phyloP scores from a whole-genome alignment of 92 coral and sea anemone genomes.

The Pocillopora meandrina region DNA sequence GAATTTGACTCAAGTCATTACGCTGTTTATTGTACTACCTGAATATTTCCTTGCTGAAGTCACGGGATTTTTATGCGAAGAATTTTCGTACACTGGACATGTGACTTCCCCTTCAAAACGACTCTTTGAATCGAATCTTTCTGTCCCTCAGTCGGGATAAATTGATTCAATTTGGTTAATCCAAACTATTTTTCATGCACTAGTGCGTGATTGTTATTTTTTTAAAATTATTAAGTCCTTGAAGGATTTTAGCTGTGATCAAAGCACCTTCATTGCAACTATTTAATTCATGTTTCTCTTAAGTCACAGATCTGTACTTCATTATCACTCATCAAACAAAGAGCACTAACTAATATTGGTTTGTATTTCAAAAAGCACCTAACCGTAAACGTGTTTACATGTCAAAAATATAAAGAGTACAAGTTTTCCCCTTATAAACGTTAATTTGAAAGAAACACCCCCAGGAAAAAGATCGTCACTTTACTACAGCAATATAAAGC shows the following conservation, averaged over 20 bases:
- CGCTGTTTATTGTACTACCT: background rate
- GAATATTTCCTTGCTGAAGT: slow-evolving; percentile 14
- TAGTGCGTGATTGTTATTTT: background rate
- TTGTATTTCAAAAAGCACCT: slow-evolving; percentile 1
- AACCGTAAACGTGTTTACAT: slow-evolving; percentile 20
- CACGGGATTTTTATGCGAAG: background rate
- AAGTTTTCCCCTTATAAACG: background rate
- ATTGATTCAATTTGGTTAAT: background rate
- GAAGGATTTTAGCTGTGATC: no score
- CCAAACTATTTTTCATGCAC: background rate
- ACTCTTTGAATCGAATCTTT: no score
- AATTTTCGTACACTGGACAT: background rate
- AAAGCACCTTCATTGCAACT: background rate
- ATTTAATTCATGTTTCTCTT: background rate
- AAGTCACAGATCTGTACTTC: background rate
- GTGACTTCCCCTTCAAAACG: background rate
- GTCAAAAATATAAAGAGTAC: slow-evolving; percentile 1
- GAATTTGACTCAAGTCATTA: background rate
- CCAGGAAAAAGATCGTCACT: background rate
- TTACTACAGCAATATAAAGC: background rate
- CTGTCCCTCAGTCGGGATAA: background rate
- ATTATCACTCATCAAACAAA: background rate
- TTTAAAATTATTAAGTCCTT: no score
- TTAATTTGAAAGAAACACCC: background rate
- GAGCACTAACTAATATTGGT: slow-evolving; percentile 31